These are phyloP conservation scores for Enteromius radiatus DNA, from an alignment of 2,797 vertebrate species.

Conservation along the genomic window DNA sequence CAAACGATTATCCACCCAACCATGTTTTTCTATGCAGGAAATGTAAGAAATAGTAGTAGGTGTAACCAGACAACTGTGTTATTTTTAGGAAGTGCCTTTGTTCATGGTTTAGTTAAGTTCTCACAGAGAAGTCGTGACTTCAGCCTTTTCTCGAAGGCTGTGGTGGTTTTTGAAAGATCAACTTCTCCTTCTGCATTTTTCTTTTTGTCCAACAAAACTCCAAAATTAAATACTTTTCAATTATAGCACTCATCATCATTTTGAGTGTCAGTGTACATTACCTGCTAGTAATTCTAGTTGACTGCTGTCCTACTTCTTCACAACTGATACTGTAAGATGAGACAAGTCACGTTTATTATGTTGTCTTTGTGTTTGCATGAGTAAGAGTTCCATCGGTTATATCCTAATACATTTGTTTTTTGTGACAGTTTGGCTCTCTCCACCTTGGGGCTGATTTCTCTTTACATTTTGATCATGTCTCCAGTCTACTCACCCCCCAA, in stretches of 20 bases:
- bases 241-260: not conserved
- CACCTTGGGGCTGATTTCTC: constrained; percentile 22
- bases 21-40: not conserved
- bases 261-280: constrained; percentile 15
- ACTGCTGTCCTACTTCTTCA: constrained; percentile 24
- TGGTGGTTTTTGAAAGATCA: not conserved
- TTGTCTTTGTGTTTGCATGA: constrained; percentile 18
- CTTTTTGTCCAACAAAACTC: not conserved
- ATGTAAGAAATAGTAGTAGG: not conserved
- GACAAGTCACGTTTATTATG: constrained; percentile 30
- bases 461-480: constrained; percentile 75
- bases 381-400: not conserved
- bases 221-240: not conserved
- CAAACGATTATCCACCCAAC: not conserved
- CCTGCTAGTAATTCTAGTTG: constrained; percentile 28
- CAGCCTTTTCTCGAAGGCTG: not conserved
- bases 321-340: constrained; percentile 50
- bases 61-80: not conserved
- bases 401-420: constrained; percentile 5
- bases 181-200: constrained; percentile 49
- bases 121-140: not conserved
- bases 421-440: constrained; percentile 71
- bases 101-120: not conserved
- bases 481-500: constrained; percentile 84
- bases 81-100: not conserved